These are phyloP conservation scores for Nezara viridula DNA, from an alignment of 2,888 invertebrate genomes.

Conservation along the genomic window DNA sequence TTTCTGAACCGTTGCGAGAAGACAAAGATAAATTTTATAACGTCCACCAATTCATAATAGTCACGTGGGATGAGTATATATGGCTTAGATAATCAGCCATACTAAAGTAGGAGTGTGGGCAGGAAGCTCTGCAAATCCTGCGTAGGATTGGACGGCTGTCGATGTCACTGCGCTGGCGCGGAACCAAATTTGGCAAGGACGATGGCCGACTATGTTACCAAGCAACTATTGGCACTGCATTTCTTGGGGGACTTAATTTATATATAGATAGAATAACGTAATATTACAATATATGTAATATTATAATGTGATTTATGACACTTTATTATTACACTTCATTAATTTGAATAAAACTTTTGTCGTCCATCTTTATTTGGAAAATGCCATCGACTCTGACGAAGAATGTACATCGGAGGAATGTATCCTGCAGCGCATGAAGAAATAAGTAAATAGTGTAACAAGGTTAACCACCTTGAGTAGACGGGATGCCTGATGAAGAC, in stretches of 20 bases:
- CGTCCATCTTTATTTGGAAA: too few species aligned
- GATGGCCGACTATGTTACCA: neutral
- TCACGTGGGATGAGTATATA: neutral
- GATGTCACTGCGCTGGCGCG: neutral
- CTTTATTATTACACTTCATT: too few species aligned
- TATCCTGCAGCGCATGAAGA: neutral
- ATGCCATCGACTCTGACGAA: neutral
- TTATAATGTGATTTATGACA: too few species aligned
- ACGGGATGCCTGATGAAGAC: constrained; percentile 1
- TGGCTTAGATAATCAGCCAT: constrained; percentile 9
- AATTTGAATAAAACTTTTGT: too few species aligned
- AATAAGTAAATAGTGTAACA: neutral
- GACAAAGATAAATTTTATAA: neutral
- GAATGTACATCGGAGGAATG: neutral
- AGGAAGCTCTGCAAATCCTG: neutral
- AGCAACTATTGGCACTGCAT: neutral
- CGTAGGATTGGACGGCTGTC: constrained; percentile 30
- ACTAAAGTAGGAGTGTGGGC: neutral
- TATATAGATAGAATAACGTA: too few species aligned
- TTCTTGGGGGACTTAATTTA: neutral
- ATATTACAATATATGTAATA: too few species aligned
- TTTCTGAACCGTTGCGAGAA: neutral
- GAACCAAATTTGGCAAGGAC: constrained; percentile 35
- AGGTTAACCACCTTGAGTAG: neutral
- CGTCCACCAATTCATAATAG: neutral